Percentiles rank a stretch among this genome's conserved stretches.
Evolutionary conservation across 2,888 invertebrate genomes (phyloP).

Genomic region (Thumatha senex): DNA sequence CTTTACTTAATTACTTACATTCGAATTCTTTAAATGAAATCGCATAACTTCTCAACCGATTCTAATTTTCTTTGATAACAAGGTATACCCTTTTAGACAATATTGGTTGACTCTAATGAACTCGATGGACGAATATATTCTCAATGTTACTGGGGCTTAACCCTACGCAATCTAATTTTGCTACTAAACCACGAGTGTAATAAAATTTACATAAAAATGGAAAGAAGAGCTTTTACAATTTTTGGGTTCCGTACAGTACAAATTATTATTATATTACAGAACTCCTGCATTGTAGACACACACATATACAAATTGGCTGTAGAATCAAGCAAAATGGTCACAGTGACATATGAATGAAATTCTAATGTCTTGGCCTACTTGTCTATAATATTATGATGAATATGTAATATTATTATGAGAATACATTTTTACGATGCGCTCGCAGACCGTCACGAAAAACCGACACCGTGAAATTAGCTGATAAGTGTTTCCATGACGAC

Average conservation of each 20-base stretch:
- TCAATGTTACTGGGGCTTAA: slow-evolving; percentile 13
- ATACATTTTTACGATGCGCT: too few relatives aligned
- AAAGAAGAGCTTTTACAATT: slow-evolving; percentile 15
- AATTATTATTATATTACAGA: background rate
- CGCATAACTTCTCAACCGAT: background rate
- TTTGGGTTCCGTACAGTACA: slow-evolving; percentile 17
- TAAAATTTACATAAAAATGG: slow-evolving; percentile 39
- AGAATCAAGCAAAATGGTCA: too few relatives aligned
- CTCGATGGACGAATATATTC: slow-evolving; percentile 14
- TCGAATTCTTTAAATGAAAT: slow-evolving; percentile 1
- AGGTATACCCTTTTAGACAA: slow-evolving; percentile 29
- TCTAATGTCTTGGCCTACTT: too few relatives aligned
- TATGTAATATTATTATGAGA: too few relatives aligned
- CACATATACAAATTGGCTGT: too few relatives aligned
- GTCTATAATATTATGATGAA: too few relatives aligned
- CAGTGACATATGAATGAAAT: too few relatives aligned
- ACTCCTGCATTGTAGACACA: too few relatives aligned
- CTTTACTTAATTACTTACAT: background rate
- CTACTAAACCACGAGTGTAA: slow-evolving; percentile 27
- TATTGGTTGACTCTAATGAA: slow-evolving; percentile 31
- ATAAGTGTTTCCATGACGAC: too few relatives aligned
- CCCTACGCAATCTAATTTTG: slow-evolving; percentile 32
- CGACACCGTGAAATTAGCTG: too few relatives aligned
- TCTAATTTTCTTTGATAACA: slow-evolving; percentile 14
- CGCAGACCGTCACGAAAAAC: too few relatives aligned